Conservation (phyloP, 2,888 invertebrate species). For the Drosophila lacicola region DNA sequence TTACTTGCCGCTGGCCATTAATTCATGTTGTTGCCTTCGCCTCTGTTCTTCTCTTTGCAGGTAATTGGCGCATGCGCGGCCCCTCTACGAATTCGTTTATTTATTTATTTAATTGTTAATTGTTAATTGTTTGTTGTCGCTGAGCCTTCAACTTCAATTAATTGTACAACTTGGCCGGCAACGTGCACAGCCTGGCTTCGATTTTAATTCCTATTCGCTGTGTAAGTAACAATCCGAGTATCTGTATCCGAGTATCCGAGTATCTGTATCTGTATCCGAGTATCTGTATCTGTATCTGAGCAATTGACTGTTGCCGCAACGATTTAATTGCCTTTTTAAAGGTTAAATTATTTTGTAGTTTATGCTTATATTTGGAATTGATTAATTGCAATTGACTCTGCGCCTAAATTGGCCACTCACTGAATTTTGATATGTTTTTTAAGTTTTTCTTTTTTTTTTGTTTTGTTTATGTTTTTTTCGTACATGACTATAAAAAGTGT, state of each 20-base stretch:
- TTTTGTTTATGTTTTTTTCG: not conserved
- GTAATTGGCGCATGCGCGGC: constrained; percentile 54
- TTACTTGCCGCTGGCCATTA: constrained; percentile 46
- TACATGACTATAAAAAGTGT: constrained; percentile 38
- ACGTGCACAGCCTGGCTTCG: constrained; percentile 28
- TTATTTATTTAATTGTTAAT: constrained; percentile 55
- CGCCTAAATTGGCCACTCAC: constrained; percentile 63
- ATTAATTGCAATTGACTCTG: constrained; percentile 74
- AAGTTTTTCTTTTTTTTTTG: not conserved
- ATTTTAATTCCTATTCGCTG: constrained; percentile 42
- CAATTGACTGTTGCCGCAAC: constrained; percentile 49
- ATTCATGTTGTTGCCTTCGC: constrained; percentile 35
- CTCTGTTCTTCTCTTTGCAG: constrained; percentile 50
- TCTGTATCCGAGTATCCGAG: constrained; percentile 12
- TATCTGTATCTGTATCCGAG: constrained; percentile 10
- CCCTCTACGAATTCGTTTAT: constrained; percentile 44
- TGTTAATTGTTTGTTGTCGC: constrained; percentile 61
- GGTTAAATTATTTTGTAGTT: constrained; percentile 79
- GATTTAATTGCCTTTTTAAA: constrained; percentile 74
- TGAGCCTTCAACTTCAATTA: constrained; percentile 74
- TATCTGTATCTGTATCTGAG: constrained; percentile 22
- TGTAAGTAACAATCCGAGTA: constrained; percentile 23
- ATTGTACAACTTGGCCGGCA: constrained; percentile 49
- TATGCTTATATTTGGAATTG: constrained; percentile 76
- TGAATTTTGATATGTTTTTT: constrained; percentile 40